These are phyloP conservation scores for Semicossyphus pulcher DNA, from an alignment of 2,113 vertebrate species.

Conservation along the genomic window DNA sequence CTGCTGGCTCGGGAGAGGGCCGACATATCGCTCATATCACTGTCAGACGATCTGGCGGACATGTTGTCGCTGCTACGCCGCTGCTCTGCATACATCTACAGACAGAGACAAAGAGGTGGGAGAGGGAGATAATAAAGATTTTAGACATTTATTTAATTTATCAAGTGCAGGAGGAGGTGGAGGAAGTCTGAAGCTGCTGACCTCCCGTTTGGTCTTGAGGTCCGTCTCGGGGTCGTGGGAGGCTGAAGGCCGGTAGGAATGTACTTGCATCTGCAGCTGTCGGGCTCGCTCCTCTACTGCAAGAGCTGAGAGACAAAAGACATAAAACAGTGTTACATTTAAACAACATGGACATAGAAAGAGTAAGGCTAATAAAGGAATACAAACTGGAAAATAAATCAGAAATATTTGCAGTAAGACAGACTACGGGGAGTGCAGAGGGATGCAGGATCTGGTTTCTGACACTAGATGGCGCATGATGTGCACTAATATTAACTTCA, in stretches of 20 bases:
- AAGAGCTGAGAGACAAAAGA: conserved; percentile 84
- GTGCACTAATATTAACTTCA: not conserved
- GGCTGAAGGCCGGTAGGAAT: conserved; percentile 92
- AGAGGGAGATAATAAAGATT: too few species aligned
- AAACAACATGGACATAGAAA: not conserved
- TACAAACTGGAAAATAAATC: not conserved
- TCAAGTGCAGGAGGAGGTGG: not conserved
- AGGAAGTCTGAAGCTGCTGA: conserved; percentile 27
- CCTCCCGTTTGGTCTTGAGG: conserved; percentile 86
- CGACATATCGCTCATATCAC: conserved; percentile 96
- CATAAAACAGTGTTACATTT: not conserved
- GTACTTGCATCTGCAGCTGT: conserved; percentile 94
- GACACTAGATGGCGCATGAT: conserved; percentile 66
- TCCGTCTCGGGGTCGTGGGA: conserved; percentile 94
- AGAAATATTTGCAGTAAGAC: not conserved
- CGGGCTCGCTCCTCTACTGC: conserved; percentile 93
- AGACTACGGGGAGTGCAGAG: too few species aligned
- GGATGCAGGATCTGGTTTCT: conserved; percentile 39
- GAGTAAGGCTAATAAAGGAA: not conserved
- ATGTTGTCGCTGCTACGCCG: conserved; percentile 96
- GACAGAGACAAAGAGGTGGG: not conserved
- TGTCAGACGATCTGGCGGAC: conserved; percentile 96
- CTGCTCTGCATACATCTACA: conserved; percentile 90
- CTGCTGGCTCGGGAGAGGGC: conserved; percentile 97
- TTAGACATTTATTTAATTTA: not conserved